Conservation (phyloP, 2,888 invertebrate species). For the Cheilosia variabilis region DNA sequence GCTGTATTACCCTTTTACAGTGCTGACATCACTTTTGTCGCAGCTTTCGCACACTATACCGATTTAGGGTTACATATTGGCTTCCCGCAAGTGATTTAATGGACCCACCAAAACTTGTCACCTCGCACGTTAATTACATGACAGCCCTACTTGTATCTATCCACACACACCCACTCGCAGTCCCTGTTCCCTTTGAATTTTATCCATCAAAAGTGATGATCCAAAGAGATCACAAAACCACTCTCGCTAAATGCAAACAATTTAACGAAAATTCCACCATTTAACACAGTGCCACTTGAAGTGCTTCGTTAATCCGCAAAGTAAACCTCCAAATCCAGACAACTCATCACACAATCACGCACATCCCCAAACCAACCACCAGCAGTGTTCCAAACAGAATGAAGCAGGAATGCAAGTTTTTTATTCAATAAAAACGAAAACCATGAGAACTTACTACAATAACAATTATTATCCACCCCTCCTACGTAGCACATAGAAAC, state of each 20-base stretch:
- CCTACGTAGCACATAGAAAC: slow-evolving; percentile 14
- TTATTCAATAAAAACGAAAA: background rate
- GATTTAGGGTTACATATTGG: too few relatives aligned
- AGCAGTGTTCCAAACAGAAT: background rate
- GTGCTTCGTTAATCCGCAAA: slow-evolving; percentile 65
- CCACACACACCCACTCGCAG: too few relatives aligned
- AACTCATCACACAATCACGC: slow-evolving; percentile 56
- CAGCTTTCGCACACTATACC: too few relatives aligned
- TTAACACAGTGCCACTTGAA: slow-evolving; percentile 65
- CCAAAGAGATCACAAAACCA: slow-evolving; percentile 56
- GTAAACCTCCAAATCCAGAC: slow-evolving; percentile 65
- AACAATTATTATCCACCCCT: slow-evolving; percentile 11
- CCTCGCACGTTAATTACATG: background rate
- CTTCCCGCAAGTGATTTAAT: too few relatives aligned
- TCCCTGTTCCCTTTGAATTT: slow-evolving; percentile 27
- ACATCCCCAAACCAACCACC: slow-evolving; percentile 28
- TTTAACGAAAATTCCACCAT: slow-evolving; percentile 66
- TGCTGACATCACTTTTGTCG: too few relatives aligned
- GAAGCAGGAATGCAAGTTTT: slow-evolving; percentile 34
- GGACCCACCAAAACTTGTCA: background rate
- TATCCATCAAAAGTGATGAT: slow-evolving; percentile 24
- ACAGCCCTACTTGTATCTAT: background rate
- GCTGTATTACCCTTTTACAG: too few relatives aligned
- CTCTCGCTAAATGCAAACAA: slow-evolving; percentile 63
- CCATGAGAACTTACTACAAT: background rate